These are phyloP conservation scores for Habroteleia sp. DNA, from an alignment of 2,888 invertebrate genomes.

Conservation along the genomic window DNA sequence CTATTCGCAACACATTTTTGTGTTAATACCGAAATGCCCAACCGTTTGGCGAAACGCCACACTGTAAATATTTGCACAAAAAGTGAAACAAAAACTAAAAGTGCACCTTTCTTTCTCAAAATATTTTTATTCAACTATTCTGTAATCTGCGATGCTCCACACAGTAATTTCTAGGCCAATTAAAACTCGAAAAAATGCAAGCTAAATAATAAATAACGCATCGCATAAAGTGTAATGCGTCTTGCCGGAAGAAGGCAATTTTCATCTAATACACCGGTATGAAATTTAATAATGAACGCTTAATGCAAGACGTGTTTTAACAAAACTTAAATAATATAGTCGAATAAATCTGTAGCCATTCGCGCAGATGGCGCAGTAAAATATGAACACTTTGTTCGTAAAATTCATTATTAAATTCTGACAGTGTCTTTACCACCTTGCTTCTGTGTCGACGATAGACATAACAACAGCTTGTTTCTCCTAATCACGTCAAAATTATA, in stretches of 20 bases:
- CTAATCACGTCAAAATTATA: slow-evolving; percentile 61
- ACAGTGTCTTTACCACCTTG: slow-evolving; percentile 50
- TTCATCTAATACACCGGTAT: slow-evolving; percentile 16
- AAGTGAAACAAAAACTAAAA: no score
- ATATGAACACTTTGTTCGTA: slow-evolving; percentile 33
- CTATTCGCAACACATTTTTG: no score
- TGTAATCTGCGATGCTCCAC: no score
- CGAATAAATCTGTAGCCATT: slow-evolving; percentile 31
- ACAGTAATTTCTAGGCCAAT: no score
- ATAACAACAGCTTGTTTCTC: slow-evolving; percentile 58
- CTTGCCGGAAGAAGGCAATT: slow-evolving; percentile 34
- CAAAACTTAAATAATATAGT: slow-evolving; percentile 41
- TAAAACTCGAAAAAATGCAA: slow-evolving; percentile 2
- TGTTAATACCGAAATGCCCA: no score
- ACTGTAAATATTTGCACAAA: no score
- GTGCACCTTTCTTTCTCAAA: no score
- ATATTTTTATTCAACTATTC: no score
- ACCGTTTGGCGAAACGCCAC: no score
- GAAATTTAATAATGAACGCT: slow-evolving; percentile 38
- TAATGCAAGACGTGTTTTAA: slow-evolving; percentile 29
- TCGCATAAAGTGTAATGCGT: slow-evolving; percentile 4
- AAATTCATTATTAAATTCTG: slow-evolving; percentile 53
- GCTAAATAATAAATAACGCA: neutral
- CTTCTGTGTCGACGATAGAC: slow-evolving; percentile 38
- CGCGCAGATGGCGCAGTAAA: slow-evolving; percentile 54